Base-by-base conservation (phyloP, 2,888 invertebrate species). In the Eilema depressum region DNA sequence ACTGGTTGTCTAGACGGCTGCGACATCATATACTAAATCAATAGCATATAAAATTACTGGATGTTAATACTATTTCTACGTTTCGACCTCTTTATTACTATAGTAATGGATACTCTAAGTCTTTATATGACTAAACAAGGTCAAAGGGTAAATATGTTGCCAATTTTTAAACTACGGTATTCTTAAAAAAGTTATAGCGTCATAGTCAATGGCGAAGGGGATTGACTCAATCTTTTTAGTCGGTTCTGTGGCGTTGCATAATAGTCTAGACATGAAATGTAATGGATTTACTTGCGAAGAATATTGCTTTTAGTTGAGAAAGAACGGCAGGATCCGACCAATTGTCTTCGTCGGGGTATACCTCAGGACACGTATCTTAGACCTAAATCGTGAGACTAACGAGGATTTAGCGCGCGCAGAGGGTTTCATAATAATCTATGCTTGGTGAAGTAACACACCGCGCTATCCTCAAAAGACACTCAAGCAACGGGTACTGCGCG, bases 211-310 rank as follows among this genome's bases (percentile, higher is more conserved):
- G 5, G 68, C 30, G n/a, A 20, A 26, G 57, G 47, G 12, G 30
- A 62, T 1, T 11, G 56, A 25, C 26, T 20, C 10, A 56, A 47
- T n/a, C 47, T 53, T 30, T 59, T 70, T 63, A 67, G 28, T n/a
- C 20, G 20, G 59, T 23, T 57, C 5, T 26, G n/a, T 14, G n/a
- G 3, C 57, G 30, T 70, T 57, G 59, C 67, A 25, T 60, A 66
- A 71, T 17, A 8, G 71, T 71, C 71, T 68, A 71, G 71, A 71
- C 71, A 59, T 63, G 41, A 28, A 41, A 63, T 57, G 12, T 57
- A 60, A 57, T 57, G 66, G 30, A n/a, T 60, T 37, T 70, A 62
- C 60, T 61, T 70, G 20, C 11, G 53, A 62, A 63, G 3, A 37
- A 57, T 56, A 33, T 63, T 17, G 53, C 12, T 62, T 33, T 56